Conservation (phyloP, 2,113 vertebrate genomes). For the Antechinus flavipes region DNA sequence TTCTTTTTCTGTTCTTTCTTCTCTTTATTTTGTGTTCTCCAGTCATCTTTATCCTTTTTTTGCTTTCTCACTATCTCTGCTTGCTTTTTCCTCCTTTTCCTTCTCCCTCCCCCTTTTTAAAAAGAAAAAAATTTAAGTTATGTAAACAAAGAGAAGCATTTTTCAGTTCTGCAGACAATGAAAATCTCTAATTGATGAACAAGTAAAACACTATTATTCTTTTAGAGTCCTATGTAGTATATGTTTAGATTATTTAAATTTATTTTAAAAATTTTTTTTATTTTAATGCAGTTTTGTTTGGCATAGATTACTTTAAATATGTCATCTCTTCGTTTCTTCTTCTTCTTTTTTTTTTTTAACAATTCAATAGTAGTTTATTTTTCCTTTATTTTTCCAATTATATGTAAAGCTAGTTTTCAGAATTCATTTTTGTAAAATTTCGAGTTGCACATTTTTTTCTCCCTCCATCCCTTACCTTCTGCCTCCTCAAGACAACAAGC, state of each 20-base stretch:
- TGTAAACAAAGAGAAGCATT: not conserved
- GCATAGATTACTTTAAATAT: not conserved
- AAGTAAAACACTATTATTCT: not conserved
- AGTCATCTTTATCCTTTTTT: not conserved
- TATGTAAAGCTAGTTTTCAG: no score
- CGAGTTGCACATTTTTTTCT: no score
- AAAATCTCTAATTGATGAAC: not conserved
- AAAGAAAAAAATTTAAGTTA: not conserved
- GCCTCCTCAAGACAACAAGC: no score
- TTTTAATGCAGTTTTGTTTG: not conserved
- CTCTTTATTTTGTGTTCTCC: not conserved
- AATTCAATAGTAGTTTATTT: no score
- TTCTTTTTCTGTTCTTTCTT: not conserved
- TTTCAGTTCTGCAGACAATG: not conserved
- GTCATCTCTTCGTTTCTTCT: no score
- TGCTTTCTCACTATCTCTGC: no score
- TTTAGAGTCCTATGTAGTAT: not conserved
- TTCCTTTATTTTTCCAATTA: no score
- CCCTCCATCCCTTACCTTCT: no score
- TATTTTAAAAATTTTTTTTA: not conserved
- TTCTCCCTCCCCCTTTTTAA: not conserved
- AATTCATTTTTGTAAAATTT: no score
- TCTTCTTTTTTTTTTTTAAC: no score
- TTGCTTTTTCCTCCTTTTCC: not conserved
- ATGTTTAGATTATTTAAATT: not conserved